phyloP scores from a whole-genome alignment of 1,140 invertebrate species.

The Saccostrea glomerata region DNA sequence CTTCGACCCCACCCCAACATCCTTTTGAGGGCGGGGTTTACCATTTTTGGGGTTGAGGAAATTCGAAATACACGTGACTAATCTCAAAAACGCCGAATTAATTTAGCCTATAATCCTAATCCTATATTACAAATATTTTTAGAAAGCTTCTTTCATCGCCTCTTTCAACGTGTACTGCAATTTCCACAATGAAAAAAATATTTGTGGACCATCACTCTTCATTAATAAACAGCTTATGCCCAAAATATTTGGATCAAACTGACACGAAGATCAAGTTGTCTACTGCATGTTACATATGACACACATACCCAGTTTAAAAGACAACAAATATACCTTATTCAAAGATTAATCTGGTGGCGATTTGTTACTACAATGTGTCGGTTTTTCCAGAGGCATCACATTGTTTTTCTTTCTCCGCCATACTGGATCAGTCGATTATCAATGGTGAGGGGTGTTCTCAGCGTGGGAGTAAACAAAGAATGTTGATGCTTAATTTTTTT shows the following conservation, averaged over 20 bases:
- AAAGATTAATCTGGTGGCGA: background rate
- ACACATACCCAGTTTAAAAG: background rate
- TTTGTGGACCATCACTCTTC: too few species aligned
- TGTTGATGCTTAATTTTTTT: background rate
- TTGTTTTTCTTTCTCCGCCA: background rate
- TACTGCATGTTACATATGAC: background rate
- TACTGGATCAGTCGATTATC: background rate
- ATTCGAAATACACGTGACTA: background rate
- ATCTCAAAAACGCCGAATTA: background rate
- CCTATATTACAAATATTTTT: too few species aligned
- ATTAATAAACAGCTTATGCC: background rate
- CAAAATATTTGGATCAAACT: background rate
- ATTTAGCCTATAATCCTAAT: too few species aligned
- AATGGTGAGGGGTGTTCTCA: background rate
- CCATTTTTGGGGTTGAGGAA: background rate
- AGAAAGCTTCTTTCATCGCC: too few species aligned
- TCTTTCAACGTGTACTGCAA: too few species aligned
- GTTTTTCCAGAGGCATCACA: background rate
- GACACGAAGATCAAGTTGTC: background rate
- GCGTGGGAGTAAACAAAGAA: background rate
- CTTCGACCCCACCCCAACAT: too few species aligned
- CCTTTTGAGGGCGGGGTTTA: too few species aligned
- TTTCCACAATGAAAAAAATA: background rate
- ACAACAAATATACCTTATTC: too few species aligned
- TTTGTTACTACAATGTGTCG: constrained; percentile 7